A percentile compares a stretch with the other conserved stretches of the same genome.
Conservation (phyloP, 2,113 vertebrate species). For the Lagopus leucura region DNA sequence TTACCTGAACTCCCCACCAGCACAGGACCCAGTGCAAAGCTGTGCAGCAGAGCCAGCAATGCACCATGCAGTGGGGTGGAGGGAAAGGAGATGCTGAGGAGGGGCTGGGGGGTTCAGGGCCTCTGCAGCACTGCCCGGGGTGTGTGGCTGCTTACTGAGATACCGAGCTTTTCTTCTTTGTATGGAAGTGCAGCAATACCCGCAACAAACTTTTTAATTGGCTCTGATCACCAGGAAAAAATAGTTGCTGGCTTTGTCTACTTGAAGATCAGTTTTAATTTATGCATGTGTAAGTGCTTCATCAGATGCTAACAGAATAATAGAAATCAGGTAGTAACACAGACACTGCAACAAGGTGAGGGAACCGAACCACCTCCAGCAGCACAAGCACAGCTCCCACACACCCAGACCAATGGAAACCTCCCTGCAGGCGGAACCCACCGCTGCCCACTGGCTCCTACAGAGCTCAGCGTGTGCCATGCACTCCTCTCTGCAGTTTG, state of each 20-base stretch:
- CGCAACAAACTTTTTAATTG: slow-evolving; percentile 27
- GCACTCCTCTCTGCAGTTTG: background rate
- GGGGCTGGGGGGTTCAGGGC: background rate
- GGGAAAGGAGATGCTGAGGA: too few species aligned
- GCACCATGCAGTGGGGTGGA: background rate
- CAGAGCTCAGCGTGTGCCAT: fast-evolving
- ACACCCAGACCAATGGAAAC: fast-evolving
- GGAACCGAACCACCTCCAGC: background rate
- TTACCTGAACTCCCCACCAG: too few species aligned
- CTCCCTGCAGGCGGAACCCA: fast-evolving
- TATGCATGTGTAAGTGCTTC: background rate
- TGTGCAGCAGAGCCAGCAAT: too few species aligned
- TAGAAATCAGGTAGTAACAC: background rate
- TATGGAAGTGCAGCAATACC: background rate
- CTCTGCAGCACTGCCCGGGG: background rate
- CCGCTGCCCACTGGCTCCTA: fast-evolving
- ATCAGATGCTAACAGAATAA: background rate
- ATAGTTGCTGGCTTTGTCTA: background rate
- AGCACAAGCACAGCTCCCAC: background rate
- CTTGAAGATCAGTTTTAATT: background rate
- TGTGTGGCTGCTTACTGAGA: slow-evolving; percentile 4
- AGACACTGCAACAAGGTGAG: background rate
- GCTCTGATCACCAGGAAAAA: background rate
- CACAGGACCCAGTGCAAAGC: too few species aligned
- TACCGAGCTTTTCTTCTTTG: background rate